Conservation (phyloP, 2,113 vertebrate genomes). For the Chaetops frenatus region DNA sequence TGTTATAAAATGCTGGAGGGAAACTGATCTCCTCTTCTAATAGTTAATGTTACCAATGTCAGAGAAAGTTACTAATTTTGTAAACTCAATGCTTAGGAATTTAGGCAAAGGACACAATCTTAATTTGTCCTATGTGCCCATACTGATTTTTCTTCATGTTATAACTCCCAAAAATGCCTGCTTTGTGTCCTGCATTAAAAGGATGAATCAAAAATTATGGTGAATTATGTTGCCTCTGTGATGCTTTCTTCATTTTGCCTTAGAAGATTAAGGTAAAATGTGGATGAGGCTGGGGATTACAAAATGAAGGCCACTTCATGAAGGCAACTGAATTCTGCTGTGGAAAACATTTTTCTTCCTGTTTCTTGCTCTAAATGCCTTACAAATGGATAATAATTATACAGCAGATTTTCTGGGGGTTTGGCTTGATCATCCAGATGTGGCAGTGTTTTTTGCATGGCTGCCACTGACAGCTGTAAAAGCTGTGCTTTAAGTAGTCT, state of each 20-base stretch:
- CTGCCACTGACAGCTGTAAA: not conserved
- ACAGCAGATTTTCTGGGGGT: not conserved
- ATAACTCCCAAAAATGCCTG: not conserved
- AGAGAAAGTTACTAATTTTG: not conserved
- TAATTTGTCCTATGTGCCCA: not conserved
- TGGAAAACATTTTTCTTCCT: not conserved
- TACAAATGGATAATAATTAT: not conserved
- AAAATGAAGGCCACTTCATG: not conserved
- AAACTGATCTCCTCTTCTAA: not conserved
- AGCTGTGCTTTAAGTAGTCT: not conserved
- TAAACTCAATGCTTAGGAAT: not conserved
- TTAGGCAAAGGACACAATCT: rapidly evolving
- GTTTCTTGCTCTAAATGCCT: not conserved
- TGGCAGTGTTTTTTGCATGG: not conserved
- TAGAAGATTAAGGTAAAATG: not conserved
- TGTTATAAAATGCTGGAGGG: not conserved
- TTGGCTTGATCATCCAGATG: not conserved
- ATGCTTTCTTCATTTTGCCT: not conserved
- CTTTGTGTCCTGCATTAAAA: not conserved
- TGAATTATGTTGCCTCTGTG: not conserved
- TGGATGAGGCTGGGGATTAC: not conserved
- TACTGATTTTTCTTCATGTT: not conserved
- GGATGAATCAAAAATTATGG: not conserved
- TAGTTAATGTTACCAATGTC: not conserved
- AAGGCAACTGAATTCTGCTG: not conserved